Conservation (phyloP, 2,888 invertebrate species). For the Ditylenchus weischeri region DNA sequence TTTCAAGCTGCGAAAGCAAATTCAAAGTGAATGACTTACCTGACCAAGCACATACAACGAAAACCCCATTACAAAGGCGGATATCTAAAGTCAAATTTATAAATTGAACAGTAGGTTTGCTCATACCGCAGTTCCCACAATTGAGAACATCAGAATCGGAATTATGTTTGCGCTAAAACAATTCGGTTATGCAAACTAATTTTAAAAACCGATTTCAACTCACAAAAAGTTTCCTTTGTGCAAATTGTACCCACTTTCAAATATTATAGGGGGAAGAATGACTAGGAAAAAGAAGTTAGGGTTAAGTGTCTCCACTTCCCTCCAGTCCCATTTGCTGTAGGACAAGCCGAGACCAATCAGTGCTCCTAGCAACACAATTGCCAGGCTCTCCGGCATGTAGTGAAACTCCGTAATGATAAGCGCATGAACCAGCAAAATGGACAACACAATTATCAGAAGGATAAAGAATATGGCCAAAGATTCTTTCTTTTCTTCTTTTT, state of each 20-base stretch:
- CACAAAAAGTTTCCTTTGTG: slow-evolving; percentile 44
- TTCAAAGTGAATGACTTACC: slow-evolving; percentile 61
- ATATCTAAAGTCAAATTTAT: slow-evolving; percentile 73
- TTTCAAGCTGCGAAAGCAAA: background rate
- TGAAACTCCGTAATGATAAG: slow-evolving; percentile 92
- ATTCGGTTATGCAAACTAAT: slow-evolving; percentile 70
- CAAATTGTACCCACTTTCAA: slow-evolving; percentile 67
- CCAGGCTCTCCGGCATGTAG: slow-evolving; percentile 94
- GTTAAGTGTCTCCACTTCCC: slow-evolving; percentile 85
- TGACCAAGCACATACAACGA: slow-evolving; percentile 89
- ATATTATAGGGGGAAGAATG: slow-evolving; percentile 93
- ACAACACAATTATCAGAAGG: slow-evolving; percentile 85
- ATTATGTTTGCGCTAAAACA: slow-evolving; percentile 76
- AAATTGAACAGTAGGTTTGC: slow-evolving; percentile 72
- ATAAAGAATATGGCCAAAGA: slow-evolving; percentile 88
- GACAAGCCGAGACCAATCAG: slow-evolving; percentile 49
- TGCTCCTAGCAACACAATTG: slow-evolving; percentile 79
- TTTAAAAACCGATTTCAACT: slow-evolving; percentile 68
- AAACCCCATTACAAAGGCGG: slow-evolving; percentile 91
- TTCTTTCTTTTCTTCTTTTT: slow-evolving; percentile 40
- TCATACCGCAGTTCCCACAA: slow-evolving; percentile 80
- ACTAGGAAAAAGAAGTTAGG: slow-evolving; percentile 97
- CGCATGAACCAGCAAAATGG: slow-evolving; percentile 87
- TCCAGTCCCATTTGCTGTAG: slow-evolving; percentile 51
- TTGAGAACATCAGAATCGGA: slow-evolving; percentile 95